Percentiles rank a stretch among this genome's conserved stretches.
phyloP scores from a whole-genome alignment of 2,113 vertebrate genomes.

The Sinosuthora webbiana region DNA sequence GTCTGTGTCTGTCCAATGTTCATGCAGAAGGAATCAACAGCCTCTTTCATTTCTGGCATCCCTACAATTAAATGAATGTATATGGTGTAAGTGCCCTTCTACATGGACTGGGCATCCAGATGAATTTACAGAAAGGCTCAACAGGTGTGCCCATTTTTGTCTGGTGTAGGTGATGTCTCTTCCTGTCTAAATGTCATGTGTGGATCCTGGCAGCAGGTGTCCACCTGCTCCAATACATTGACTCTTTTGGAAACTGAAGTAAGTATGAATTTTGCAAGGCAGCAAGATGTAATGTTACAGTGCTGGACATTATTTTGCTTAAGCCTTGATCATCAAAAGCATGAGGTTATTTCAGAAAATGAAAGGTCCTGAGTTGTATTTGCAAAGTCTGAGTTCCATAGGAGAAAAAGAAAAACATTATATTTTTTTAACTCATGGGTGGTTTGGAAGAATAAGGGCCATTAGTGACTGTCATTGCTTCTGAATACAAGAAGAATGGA shows the following conservation, averaged over 20 bases:
- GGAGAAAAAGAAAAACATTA: background rate
- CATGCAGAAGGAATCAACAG: background rate
- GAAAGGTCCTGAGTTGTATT: background rate
- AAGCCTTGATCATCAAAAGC: rapidly evolving
- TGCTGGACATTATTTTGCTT: background rate
- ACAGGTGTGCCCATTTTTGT: background rate
- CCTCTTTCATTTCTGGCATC: background rate
- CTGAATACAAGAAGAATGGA: background rate
- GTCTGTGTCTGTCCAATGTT: background rate
- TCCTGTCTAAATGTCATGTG: background rate
- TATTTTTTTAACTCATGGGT: background rate
- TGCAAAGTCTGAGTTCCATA: background rate
- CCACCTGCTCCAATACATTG: background rate
- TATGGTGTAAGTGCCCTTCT: background rate
- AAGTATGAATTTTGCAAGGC: background rate
- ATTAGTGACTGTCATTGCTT: background rate
- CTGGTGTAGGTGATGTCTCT: background rate
- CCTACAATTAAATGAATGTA: background rate
- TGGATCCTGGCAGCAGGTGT: background rate
- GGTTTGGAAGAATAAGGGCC: background rate
- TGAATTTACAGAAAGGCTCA: rapidly evolving
- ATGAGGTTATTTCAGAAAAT: background rate
- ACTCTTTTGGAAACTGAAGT: background rate
- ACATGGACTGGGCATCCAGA: rapidly evolving
- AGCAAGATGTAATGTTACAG: background rate